These are phyloP conservation scores for Lagodon rhomboides DNA, from an alignment of 2,797 vertebrate species.

Conservation along the genomic window DNA sequence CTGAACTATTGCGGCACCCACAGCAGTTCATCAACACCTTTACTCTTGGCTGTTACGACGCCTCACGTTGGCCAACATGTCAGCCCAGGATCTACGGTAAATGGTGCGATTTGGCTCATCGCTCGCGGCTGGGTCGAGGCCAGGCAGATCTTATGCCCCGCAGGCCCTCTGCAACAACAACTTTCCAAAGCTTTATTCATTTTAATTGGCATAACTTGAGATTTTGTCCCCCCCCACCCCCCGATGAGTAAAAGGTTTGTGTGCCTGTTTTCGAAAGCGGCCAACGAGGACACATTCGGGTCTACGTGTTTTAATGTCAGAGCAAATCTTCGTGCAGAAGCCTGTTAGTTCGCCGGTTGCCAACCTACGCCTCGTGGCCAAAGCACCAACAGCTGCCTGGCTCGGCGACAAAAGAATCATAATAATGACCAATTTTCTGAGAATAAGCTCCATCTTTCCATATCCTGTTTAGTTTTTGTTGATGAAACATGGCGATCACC, in stretches of 20 bases:
- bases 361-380: constrained; percentile 43
- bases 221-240: constrained; percentile 26
- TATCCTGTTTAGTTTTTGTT: constrained; percentile 48
- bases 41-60: constrained; percentile 56
- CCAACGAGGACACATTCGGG: constrained; percentile 41
- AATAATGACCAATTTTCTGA: constrained; percentile 42
- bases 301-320: constrained; percentile 65
- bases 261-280: constrained; percentile 36
- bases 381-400: constrained; percentile 41
- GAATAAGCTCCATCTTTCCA: constrained; percentile 45
- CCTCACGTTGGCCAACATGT: constrained; percentile 50
- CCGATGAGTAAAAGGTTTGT: constrained; percentile 44
- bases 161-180: constrained; percentile 33
- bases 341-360: constrained; percentile 25
- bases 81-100: constrained; percentile 41
- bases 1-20: constrained; percentile 25
- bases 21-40: constrained; percentile 76
- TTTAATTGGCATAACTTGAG: constrained; percentile 43
- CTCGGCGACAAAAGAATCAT: constrained; percentile 16
- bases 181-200: constrained; percentile 43
- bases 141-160: constrained; percentile 54
- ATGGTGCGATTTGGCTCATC: constrained; percentile 71
- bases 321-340: constrained; percentile 45
- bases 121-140: constrained; percentile 48
- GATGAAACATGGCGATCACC: constrained; percentile 41